phyloP scores from a whole-genome alignment of 2,888 invertebrate genomes.

The Homarus gammarus region DNA sequence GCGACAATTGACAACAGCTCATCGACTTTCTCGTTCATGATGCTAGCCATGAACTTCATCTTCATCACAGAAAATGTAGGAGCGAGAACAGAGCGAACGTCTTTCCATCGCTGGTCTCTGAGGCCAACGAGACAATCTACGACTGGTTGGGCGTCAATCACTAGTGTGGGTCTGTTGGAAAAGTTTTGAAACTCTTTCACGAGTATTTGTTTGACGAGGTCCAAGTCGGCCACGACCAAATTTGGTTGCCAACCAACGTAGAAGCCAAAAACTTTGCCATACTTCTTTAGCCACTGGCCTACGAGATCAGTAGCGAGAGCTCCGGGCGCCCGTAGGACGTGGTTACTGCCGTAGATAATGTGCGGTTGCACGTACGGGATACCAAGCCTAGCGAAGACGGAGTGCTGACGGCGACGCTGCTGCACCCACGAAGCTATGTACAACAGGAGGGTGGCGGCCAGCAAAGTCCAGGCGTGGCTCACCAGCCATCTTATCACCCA shows the following conservation, averaged over 20 bases:
- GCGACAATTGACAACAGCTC: constrained; percentile 78
- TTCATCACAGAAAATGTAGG: constrained; percentile 81
- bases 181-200: constrained; percentile 78
- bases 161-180: constrained; percentile 77
- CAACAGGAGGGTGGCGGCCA: not conserved
- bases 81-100: constrained; percentile 80
- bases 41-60: constrained; percentile 80
- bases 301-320: constrained; percentile 58
- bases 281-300: constrained; percentile 61
- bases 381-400: constrained; percentile 38
- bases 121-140: constrained; percentile 76
- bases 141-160: constrained; percentile 70
- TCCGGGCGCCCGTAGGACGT: constrained; percentile 30
- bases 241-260: constrained; percentile 68
- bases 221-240: constrained; percentile 71
- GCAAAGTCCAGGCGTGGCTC: constrained; percentile 10
- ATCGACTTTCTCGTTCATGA: constrained; percentile 79
- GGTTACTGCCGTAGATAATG: constrained; percentile 67
- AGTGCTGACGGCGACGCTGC: constrained; percentile 38
- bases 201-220: constrained; percentile 78
- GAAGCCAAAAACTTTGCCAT: constrained; percentile 73
- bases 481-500: not conserved
- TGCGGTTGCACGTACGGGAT: constrained; percentile 67
- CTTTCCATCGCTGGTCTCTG: constrained; percentile 81
- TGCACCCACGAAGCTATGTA: constrained; percentile 16